A percentile compares a stretch with the other conserved stretches of the same genome.
phyloP scores from a whole-genome alignment of 2,888 invertebrate species.

The Gortyna flavago region DNA sequence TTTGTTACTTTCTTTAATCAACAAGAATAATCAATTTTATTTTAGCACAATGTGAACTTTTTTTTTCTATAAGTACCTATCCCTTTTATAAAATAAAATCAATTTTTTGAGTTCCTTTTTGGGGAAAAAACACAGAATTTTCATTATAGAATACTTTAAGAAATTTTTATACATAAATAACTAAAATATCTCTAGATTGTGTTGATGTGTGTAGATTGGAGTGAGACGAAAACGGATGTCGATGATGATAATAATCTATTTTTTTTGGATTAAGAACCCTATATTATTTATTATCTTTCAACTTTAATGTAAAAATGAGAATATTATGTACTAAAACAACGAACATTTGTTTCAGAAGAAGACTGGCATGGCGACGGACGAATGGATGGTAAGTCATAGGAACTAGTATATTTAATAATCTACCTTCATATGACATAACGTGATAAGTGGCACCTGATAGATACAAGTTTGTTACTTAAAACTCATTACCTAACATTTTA shows the following conservation, averaged over 20 bases:
- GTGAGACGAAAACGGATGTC: neutral
- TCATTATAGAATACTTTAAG: neutral
- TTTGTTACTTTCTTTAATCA: neutral
- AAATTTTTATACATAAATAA: neutral
- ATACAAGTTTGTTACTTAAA: neutral
- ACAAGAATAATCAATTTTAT: neutral
- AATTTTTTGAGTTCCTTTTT: neutral
- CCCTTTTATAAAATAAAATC: neutral
- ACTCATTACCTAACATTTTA: neutral
- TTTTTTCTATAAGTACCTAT: neutral
- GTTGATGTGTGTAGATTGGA: neutral
- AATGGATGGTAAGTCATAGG: constrained; percentile 82
- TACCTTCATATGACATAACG: neutral
- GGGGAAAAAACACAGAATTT: neutral
- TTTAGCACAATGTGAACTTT: too few relatives aligned
- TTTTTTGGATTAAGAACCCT: neutral
- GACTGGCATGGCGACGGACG: constrained; percentile 91
- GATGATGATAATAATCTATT: neutral
- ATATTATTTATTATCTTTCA: neutral
- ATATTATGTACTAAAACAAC: constrained; percentile 52
- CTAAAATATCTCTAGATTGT: neutral
- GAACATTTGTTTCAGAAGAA: constrained; percentile 89
- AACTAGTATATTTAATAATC: constrained; percentile 13
- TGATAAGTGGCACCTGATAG: constrained; percentile 36
- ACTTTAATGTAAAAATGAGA: neutral